Conservation (phyloP, 2,888 invertebrate species). For the Chymomyza amoena region DNA sequence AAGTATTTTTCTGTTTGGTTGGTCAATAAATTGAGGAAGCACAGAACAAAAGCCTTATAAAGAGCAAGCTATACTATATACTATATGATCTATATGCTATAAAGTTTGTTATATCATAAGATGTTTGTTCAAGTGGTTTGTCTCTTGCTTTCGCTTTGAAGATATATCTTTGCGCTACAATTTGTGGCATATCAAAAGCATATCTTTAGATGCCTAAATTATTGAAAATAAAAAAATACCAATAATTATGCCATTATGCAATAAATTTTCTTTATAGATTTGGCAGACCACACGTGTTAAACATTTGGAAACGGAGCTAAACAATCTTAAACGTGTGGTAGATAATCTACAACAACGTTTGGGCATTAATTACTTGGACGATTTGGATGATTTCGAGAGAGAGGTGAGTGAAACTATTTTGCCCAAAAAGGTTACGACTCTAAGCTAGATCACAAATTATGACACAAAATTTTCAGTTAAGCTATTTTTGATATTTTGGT, state of each 20-base stretch:
- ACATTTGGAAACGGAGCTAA: slow-evolving; percentile 72
- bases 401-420: slow-evolving; percentile 61
- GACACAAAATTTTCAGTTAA: not conserved
- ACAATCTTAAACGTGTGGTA: slow-evolving; percentile 65
- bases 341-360: slow-evolving; percentile 73
- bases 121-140: slow-evolving; percentile 18
- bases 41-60: not conserved
- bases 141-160: not conserved
- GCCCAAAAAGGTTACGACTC: not conserved
- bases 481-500: not conserved
- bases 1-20: slow-evolving; percentile 29
- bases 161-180: not conserved
- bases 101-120: not conserved
- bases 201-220: not conserved
- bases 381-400: slow-evolving; percentile 75
- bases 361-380: slow-evolving; percentile 76
- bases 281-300: slow-evolving; percentile 73
- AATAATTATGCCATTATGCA: not conserved
- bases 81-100: not conserved
- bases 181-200: not conserved
- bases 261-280: slow-evolving; percentile 58
- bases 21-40: slow-evolving; percentile 20
- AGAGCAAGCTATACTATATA: not conserved
- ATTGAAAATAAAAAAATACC: not conserved
- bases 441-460: slow-evolving; percentile 30